These are phyloP conservation scores for Octodonta nipae DNA, from an alignment of 2,888 invertebrate species.

Conservation along the genomic window DNA sequence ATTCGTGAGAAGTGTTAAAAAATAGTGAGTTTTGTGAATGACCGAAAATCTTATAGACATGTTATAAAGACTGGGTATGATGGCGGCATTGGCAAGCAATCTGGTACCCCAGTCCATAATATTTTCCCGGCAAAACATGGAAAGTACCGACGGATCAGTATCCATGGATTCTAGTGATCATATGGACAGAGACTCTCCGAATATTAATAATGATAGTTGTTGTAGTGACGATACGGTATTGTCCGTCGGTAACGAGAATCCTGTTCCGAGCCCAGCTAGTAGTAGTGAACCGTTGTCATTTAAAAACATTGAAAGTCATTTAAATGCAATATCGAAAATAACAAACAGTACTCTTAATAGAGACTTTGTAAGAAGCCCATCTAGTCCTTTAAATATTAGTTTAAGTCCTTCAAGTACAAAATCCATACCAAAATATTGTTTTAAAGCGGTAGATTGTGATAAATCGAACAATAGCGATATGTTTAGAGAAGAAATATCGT, in stretches of 20 bases:
- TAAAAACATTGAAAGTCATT: constrained; percentile 53
- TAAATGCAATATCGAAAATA: constrained; percentile 55
- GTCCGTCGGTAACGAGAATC: constrained; percentile 6
- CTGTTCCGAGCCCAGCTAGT: constrained; percentile 10
- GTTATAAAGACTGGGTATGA: too few species aligned
- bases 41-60: too few species aligned
- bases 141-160: too few species aligned
- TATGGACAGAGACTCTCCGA: too few species aligned
- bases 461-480: not conserved
- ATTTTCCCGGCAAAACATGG: too few species aligned
- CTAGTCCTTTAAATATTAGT: constrained; percentile 25
- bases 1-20: too few species aligned
- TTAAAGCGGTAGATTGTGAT: not conserved
- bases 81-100: too few species aligned
- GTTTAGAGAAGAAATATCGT: not conserved
- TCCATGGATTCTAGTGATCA: too few species aligned
- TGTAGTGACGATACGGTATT: constrained; percentile 68
- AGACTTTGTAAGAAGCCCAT: constrained; percentile 19
- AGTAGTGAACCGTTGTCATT: constrained; percentile 38
- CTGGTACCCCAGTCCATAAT: too few species aligned
- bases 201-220: too few species aligned
- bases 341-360: constrained; percentile 38
- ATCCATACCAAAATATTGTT: constrained; percentile 14
- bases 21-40: too few species aligned
- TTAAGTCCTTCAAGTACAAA: constrained; percentile 32